Evolutionary conservation across 2,797 vertebrate genomes (phyloP).

Genomic region (Lophura swinhoii): DNA sequence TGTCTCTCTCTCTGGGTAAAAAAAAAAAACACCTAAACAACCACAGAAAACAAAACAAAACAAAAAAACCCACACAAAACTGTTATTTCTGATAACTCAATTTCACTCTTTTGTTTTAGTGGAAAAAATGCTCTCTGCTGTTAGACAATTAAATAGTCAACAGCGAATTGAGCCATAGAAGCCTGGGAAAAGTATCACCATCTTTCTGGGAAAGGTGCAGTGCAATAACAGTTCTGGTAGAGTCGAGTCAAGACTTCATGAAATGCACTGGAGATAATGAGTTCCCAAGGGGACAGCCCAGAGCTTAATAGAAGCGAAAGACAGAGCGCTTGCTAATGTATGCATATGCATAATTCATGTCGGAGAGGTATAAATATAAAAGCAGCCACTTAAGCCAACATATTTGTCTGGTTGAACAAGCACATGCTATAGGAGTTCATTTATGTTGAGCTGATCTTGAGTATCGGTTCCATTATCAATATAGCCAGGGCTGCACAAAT

Average conservation of each 20-base stretch:
- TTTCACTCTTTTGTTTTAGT: not conserved
- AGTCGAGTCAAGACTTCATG: slow-evolving; percentile 5
- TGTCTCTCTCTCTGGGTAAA: not conserved
- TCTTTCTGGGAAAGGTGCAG: slow-evolving; percentile 49
- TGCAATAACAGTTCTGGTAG: slow-evolving; percentile 9
- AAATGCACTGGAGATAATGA: slow-evolving; percentile 56
- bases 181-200: slow-evolving; percentile 12
- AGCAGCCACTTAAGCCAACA: slow-evolving; percentile 14
- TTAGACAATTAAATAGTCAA: not conserved
- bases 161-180: not conserved
- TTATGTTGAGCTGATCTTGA: not conserved
- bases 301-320: slow-evolving; percentile 3
- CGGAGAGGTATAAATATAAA: slow-evolving; percentile 20
- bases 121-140: not conserved
- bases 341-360: slow-evolving; percentile 55
- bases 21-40: no score
- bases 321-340: not conserved
- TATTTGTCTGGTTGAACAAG: slow-evolving; percentile 10
- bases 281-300: slow-evolving; percentile 18
- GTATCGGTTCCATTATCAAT: not conserved
- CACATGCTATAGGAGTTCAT: not conserved
- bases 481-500: not conserved
- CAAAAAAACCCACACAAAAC: no score
- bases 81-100: slow-evolving; percentile 1
- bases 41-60: not conserved